phyloP scores from a whole-genome alignment of 2,113 vertebrate species.

The Halcyon senegalensis region DNA sequence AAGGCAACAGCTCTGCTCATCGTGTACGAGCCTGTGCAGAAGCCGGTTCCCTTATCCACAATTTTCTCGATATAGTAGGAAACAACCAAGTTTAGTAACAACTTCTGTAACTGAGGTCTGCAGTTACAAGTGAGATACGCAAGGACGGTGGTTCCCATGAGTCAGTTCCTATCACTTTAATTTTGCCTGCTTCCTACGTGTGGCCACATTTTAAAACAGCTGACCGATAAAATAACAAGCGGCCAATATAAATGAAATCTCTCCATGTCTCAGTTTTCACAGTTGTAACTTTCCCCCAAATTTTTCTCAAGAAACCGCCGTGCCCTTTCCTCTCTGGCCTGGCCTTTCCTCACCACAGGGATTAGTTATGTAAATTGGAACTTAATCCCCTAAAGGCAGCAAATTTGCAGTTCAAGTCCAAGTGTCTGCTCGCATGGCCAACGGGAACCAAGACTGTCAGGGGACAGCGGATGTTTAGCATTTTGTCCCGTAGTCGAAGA shows the following conservation, averaged over 20 bases:
- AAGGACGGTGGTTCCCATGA: background rate
- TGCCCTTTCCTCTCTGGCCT: background rate
- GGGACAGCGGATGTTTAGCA: background rate
- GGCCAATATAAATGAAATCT: background rate
- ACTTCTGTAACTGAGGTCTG: background rate
- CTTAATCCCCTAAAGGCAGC: conserved; percentile 64
- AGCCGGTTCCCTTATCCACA: background rate
- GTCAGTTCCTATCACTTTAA: background rate
- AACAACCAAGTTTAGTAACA: background rate
- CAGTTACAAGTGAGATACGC: background rate
- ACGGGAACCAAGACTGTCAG: background rate
- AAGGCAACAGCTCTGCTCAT: background rate
- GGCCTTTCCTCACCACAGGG: conserved; percentile 26
- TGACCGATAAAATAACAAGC: background rate
- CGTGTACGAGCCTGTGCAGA: background rate
- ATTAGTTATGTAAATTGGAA: conserved; percentile 62
- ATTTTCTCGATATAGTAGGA: background rate
- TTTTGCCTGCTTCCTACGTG: background rate
- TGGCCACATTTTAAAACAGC: background rate
- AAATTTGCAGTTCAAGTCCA: conserved; percentile 67
- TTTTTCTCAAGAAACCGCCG: background rate
- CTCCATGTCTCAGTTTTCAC: background rate
- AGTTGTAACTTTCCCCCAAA: background rate
- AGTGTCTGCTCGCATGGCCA: conserved; percentile 29
- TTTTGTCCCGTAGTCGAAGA: background rate